Percentiles rank a stretch among this genome's conserved stretches.
phyloP scores from a whole-genome alignment of 2,113 vertebrate genomes.

The Mirounga angustirostris region DNA sequence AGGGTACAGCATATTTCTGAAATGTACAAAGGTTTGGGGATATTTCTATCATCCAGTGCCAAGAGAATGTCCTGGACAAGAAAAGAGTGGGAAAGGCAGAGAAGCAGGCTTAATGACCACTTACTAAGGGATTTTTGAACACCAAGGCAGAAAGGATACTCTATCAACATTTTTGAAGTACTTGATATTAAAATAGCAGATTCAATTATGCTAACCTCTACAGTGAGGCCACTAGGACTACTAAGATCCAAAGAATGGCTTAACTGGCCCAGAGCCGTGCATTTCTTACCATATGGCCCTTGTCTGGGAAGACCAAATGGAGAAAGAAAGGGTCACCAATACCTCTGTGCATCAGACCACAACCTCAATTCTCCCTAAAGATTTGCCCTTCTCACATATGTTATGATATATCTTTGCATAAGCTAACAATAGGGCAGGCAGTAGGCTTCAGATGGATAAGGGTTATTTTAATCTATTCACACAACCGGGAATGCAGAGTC shows the following conservation, averaged over 20 bases:
- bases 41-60: constrained; percentile 12
- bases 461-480: not conserved
- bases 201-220: not conserved
- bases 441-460: not conserved
- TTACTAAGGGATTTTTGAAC: not conserved
- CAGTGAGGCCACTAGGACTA: not conserved
- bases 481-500: not conserved
- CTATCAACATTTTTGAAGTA: not conserved
- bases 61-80: not conserved
- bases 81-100: not conserved
- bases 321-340: not conserved
- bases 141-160: not conserved
- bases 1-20: constrained; percentile 56
- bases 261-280: not conserved
- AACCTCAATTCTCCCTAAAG: not conserved
- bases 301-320: not conserved
- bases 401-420: not conserved
- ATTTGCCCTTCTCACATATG: not conserved
- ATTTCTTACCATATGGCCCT: not conserved
- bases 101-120: not conserved
- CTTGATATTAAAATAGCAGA: not conserved
- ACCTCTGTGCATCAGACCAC: not conserved
- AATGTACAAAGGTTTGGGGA: not conserved
- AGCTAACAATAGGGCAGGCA: not conserved
- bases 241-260: not conserved